Evolutionary conservation across 92 coral and sea anemone species (phyloP), one percentile per base, ranked within the genome.

Genomic region (Desmophyllum pertusum): DNA sequence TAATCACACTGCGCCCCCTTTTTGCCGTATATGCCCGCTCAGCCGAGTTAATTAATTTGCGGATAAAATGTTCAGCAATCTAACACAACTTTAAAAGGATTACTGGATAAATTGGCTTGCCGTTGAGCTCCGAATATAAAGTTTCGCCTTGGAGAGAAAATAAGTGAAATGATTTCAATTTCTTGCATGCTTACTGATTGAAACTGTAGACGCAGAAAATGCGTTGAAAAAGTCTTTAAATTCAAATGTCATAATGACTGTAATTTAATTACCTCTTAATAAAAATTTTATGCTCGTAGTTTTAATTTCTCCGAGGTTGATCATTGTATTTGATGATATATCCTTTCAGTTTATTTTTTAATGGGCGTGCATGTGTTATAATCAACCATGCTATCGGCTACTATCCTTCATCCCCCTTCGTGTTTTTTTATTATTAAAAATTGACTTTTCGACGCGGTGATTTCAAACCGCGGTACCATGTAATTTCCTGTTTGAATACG

Each of bases 401-500:
- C n/a, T n/a, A n/a, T n/a, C n/a, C n/a, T n/a, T n/a, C n/a, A n/a
- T n/a, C n/a, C n/a, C n/a, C n/a, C n/a, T 21, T 15, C 48, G 14
- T 35, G 40, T 51, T 36, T 76, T 23, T 50, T 39, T 36, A 36
- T 66, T 77, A 21, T n/a, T n/a, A n/a, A n/a, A n/a, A 69, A 80
- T 80, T 69, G 84, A 67, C 76, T 67, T 68, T 80, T 68, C 61
- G 66, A 66, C 65, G 35, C 37, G 65, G 48, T 7, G 40, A 21
- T 38, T 65, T 66, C 42, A 80, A 42, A 43, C 15, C 8, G 19
- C 64, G 42, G 50, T 40, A 6, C 42, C 84, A 4, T 79, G 63
- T 27, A 80, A 80, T 40, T 80, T 80, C 84, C 84, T 80, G 84
- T 80, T 80, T 80, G 76, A 53, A 79, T 42, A 64, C n/a, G n/a